Evolutionary conservation across 2,113 vertebrate species (phyloP).

Genomic region (Trichomycterus rosablanca): DNA sequence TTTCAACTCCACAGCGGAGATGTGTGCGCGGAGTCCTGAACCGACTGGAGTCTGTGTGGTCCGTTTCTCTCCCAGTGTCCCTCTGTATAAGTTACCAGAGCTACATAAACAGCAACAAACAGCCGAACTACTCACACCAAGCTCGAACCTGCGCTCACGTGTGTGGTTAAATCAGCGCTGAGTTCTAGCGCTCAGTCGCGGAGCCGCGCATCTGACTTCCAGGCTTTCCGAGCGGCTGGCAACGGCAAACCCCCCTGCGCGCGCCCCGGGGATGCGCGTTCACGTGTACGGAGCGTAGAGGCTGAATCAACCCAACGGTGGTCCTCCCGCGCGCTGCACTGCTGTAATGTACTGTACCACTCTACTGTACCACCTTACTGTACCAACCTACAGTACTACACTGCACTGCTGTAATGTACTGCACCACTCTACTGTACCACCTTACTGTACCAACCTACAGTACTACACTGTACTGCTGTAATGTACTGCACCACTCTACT

Average conservation of each 20-base stretch:
- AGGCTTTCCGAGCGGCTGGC: slow-evolving; percentile 10
- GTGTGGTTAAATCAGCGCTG: not conserved
- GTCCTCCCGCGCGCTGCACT: too few species aligned
- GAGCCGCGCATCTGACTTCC: slow-evolving; percentile 10
- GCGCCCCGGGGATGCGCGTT: slow-evolving; percentile 3
- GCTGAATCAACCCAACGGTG: not conserved
- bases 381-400: too few species aligned
- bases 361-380: too few species aligned
- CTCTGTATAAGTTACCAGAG: not conserved
- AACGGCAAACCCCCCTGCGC: not conserved
- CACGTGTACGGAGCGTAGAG: not conserved
- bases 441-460: too few species aligned
- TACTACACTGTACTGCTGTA: too few species aligned
- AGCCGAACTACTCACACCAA: not conserved
- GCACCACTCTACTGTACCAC: too few species aligned
- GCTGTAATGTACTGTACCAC: too few species aligned
- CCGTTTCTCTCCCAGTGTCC: not conserved
- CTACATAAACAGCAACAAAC: not conserved
- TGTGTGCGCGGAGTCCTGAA: slow-evolving; percentile 9
- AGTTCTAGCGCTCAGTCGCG: slow-evolving; percentile 1
- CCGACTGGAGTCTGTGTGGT: not conserved
- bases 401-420: too few species aligned
- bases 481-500: too few species aligned
- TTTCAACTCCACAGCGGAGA: not conserved
- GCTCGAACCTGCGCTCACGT: not conserved